Evolutionary conservation across 2,888 invertebrate genomes (phyloP), one percentile per base, ranked within the genome.

Genomic region (Rhagonycha lutea): DNA sequence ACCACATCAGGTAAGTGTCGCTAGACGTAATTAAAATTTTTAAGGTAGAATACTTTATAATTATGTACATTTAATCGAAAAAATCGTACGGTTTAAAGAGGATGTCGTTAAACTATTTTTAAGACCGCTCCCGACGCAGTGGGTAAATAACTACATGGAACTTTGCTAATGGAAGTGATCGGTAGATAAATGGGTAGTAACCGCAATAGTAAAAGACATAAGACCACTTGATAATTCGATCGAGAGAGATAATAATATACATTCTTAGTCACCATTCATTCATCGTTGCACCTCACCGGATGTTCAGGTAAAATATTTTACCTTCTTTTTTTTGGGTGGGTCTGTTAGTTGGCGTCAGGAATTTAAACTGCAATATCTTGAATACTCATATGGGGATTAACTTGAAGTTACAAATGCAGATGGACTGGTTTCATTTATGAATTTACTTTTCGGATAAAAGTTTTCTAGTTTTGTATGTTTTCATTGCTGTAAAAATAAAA

Each of bases 251-350:
- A 75, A 69, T 28, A 12, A 47, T n/a, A 47, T 47, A 73, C 77
- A 78, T 78, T 78, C 75, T 72, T 73, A 67, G 75, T 68, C 72
- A 67, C 72, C 72, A 28, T 72, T 69, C 70, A 75, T 78, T 75
- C 75, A 47, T 70, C 32, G 73, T 72, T 78, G 74, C 75, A 77
- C 72, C 74, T 76, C 68, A 61, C 76, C 76, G 76, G 76, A 76
- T 76, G 76, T 68, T 61, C 73, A 76, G 76, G 76, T 76, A 76
- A 65, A 76, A 73, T 76, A 72, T 67, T 71, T 73, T 61, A 62
- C 63, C 68, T 73, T 76, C 71, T n/a, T 76, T 76, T 76, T 70
- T 76, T 76, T 76, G 76, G 73, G 14, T 63, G 24, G 70, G 71
- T 71, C 63, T 65, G 69, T 47, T 70, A 23, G 29, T 65, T 72